Conservation (phyloP, 2,113 vertebrate genomes). For the Hippolais icterina region DNA sequence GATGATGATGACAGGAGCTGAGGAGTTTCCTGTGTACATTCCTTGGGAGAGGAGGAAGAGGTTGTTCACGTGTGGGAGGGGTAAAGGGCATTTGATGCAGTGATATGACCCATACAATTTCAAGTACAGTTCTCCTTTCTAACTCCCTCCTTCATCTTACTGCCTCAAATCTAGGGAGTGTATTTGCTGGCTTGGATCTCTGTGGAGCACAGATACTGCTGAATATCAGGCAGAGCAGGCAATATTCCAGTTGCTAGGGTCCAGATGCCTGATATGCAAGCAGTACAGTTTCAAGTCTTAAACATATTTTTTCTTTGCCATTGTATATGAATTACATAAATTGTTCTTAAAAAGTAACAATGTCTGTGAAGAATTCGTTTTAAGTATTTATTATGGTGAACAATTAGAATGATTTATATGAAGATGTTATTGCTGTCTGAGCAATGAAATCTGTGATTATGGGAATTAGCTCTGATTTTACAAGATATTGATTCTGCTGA, state of each 20-base stretch:
- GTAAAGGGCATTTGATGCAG: neutral
- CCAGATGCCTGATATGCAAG: neutral
- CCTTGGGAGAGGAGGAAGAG: neutral
- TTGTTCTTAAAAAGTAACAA: neutral
- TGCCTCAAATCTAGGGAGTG: neutral
- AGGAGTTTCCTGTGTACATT: accelerated
- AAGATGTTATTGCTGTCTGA: neutral
- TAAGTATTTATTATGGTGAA: neutral
- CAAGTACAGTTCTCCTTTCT: neutral
- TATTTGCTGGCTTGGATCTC: neutral
- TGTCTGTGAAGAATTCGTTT: neutral
- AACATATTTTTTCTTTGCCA: neutral
- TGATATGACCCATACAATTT: neutral
- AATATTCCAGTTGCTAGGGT: neutral
- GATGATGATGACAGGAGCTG: neutral
- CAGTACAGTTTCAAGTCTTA: neutral
- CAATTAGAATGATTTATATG: neutral
- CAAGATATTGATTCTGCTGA: neutral
- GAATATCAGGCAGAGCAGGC: neutral
- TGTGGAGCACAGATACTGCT: neutral
- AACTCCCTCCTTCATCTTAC: neutral
- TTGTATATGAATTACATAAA: neutral
- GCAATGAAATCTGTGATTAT: neutral
- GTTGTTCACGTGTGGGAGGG: neutral
- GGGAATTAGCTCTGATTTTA: neutral